Base-by-base conservation (phyloP, 2,888 invertebrate species). In the Idaea aversata region DNA sequence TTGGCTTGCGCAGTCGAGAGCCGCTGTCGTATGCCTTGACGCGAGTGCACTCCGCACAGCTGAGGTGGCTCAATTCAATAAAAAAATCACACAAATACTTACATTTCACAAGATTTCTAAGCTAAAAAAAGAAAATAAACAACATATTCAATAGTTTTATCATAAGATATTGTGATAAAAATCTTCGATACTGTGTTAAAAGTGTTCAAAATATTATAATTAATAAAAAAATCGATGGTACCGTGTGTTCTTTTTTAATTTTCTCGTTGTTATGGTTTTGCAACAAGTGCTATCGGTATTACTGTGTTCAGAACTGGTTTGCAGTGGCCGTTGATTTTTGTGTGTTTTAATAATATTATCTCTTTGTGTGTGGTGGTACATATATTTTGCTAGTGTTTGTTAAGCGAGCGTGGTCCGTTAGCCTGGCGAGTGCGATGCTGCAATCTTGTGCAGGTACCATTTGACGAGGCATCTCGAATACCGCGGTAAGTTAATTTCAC, bases 251-350 rank as follows among this genome's bases (percentile, higher is more conserved):
- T 80, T 85, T 86, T 85, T 80, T 75, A 84, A 83, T 86, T 82
- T 80, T 77, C 78, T 82, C 80, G 78, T 80, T 80, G 83, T 78
- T 77, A 81, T 82, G 82, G 85, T 88, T 90, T 88, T 88, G 86
- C 90, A 87, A 90, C 86, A 88, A 88, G 87, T 88, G 86, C 82
- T 77, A 74, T 78, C 80, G 81, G 82, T 85, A 78, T 77, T 77
- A 73, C 75, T 75, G 79, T 81, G 25, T 25, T 25, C 2, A 25
- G 25, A 89, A 91, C 90, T 81, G 87, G 91, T 91, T 91, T 84
- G 79, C 71, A 78, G 77, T 81, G 81, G 86, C 89, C 88, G 88
- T 89, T 88, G 84, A 78, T 83, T 87, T 87, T 88, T 87, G 88
- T 87, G 86, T 88, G 84, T 84, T 78, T 81, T 80, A 86, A 80